Base-by-base conservation (phyloP, 2,888 invertebrate genomes). In the Mimumesa dahlbomi region DNA sequence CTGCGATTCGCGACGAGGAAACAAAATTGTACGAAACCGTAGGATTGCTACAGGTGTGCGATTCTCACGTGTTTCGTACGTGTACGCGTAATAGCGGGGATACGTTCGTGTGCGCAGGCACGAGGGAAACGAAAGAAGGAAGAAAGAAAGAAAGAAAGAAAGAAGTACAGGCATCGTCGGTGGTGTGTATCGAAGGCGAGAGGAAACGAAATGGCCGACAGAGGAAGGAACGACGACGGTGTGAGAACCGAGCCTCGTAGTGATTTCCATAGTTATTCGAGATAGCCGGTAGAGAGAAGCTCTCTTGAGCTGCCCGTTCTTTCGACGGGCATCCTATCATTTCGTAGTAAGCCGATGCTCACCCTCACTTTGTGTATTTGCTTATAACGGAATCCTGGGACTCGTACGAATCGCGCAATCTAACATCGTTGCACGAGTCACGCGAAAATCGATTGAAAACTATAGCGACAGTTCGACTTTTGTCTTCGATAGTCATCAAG, bases 231-330 rank as follows among this genome's bases (percentile, higher is more conserved):
- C 72, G 69, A 73, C 75, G 71, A 82, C 79, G 83, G 85, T 85
- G 85, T 86, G 85, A 85, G 85, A 85, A 85, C 84, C 83, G 73
- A 86, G 83, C 68, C 81, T 80, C 80, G 73, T 73, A 74, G 77
- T 75, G 83, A 86, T 85, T 86, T 86, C 85, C 85, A 85, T 85
- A 84, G 86, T 86, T 86, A 85, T 85, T 85, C 82, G 77, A 82
- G 82, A 84, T 83, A 84, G 77, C 82, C 79, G 73, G 74, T 65
- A 74, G 73, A 77, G 69, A 77, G 74, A 69, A 76, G 71, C 66
- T 34, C 63, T 13, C 46, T 77, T 69, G 73, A 68, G 66, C 59
- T 54, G 73, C 25, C 65, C 68, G 58, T 56, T 73, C 73, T 67
- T 77, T 73, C 74, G 73, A 72, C 74, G 65, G 50, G 77, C 66